phyloP scores from a whole-genome alignment of 2,888 invertebrate species.

The Amphiduros pacificus region DNA sequence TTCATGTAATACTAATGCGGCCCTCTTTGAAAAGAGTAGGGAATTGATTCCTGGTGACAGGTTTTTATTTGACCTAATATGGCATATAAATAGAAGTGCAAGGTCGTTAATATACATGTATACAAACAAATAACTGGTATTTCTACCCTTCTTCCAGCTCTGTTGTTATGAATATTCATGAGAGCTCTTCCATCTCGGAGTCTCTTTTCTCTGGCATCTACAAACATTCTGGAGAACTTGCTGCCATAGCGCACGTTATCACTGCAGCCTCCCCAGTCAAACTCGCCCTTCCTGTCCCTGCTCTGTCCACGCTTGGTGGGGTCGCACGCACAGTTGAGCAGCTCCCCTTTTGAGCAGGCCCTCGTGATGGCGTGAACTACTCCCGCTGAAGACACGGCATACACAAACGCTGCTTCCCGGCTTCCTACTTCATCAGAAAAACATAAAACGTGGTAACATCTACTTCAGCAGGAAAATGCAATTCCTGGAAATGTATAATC shows the following conservation, averaged over 20 bases:
- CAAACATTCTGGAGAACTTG: constrained; percentile 90
- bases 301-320: constrained; percentile 43
- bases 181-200: constrained; percentile 72
- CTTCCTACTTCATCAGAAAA: constrained; percentile 55
- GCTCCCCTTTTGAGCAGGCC: constrained; percentile 86
- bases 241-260: constrained; percentile 63
- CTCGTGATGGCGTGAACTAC: constrained; percentile 89
- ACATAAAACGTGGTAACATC: not conserved
- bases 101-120: not conserved
- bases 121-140: too few species aligned
- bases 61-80: too few species aligned
- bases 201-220: constrained; percentile 81
- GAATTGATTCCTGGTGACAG: too few species aligned
- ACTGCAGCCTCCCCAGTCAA: constrained; percentile 56
- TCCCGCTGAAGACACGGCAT: constrained; percentile 65
- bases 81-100: not conserved
- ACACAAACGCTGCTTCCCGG: constrained; percentile 65
- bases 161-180: constrained; percentile 97
- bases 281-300: constrained; percentile 14
- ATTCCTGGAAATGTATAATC: too few species aligned
- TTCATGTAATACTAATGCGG: too few species aligned
- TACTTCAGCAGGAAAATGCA: too few species aligned
- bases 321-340: constrained; percentile 84
- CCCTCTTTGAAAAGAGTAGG: too few species aligned
- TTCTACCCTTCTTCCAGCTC: constrained; percentile 90